A percentile compares a stretch with the other conserved stretches of the same genome.
phyloP scores from a whole-genome alignment of 2,888 invertebrate genomes.

The Chamaedrilus cognettii region DNA sequence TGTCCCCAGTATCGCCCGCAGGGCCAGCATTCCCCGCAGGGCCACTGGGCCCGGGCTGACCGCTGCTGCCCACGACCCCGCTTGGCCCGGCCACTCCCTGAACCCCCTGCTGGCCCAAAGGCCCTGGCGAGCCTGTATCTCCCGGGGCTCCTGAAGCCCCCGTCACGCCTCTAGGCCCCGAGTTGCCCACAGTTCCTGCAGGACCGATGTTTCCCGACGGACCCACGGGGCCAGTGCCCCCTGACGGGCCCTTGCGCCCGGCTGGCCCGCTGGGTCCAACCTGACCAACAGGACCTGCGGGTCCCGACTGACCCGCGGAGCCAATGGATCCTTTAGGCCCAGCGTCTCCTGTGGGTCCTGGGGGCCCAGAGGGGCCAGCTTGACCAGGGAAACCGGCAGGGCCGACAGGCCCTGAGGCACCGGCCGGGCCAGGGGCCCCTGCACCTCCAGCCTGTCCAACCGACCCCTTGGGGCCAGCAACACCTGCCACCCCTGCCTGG shows the following conservation, averaged over 20 bases:
- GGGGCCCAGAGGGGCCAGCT: slow-evolving; percentile 20
- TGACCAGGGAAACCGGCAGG: slow-evolving; percentile 29
- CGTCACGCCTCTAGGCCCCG: neutral
- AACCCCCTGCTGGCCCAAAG: slow-evolving; percentile 19
- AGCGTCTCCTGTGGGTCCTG: slow-evolving; percentile 18
- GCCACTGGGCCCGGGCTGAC: slow-evolving; percentile 6
- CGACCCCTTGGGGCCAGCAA: slow-evolving; percentile 17
- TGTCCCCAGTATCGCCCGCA: slow-evolving; percentile 21
- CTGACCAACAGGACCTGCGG: neutral
- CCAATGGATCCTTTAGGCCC: slow-evolving; percentile 1
- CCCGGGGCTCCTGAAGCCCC: slow-evolving; percentile 13
- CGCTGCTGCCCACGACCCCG: slow-evolving; percentile 20
- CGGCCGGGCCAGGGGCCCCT: slow-evolving; percentile 23
- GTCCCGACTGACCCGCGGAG: neutral
- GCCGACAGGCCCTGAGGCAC: slow-evolving; percentile 19
- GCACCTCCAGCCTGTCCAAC: slow-evolving; percentile 4
- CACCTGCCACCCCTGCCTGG: slow-evolving; percentile 6
- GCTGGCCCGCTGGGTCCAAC: neutral
- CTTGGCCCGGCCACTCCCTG: slow-evolving; percentile 13
- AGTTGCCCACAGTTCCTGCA: no score
- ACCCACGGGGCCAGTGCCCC: slow-evolving; percentile 22
- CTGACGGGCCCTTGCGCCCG: neutral
- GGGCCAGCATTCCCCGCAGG: slow-evolving; percentile 5
- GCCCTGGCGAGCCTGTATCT: slow-evolving; percentile 20
- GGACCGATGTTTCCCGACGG: no score